Evolutionary conservation across 1,140 invertebrate species (phyloP), one percentile per base, ranked within the genome.

Genomic region (Penaeus vannamei): DNA sequence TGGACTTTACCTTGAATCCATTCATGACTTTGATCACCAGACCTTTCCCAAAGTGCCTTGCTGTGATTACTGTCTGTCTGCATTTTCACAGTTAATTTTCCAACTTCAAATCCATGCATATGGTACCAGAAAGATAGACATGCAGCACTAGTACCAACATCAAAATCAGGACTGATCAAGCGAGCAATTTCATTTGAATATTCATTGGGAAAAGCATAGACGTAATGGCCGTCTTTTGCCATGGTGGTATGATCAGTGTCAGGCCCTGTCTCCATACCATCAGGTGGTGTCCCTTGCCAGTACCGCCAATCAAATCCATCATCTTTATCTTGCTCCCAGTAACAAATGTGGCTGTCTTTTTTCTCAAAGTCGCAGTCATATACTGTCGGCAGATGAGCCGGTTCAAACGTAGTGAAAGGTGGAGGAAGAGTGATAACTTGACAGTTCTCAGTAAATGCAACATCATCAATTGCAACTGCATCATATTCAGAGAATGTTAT

Each of bases 361-460:
- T 80, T 60, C 59, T 90, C 88, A 86, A 90, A 90, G 36, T 90
- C 88, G 85, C 88, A 90, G 64, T 90, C 88, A 72, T 81, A 90
- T 69, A 80, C 85, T 14, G 88, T 61, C 10, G 88, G 88, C 42
- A 82, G 29, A 42, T 90, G 88, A 53, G 88, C 86, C 20, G 88
- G 88, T 69, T 61, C 19, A 59, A 77, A 77, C 29, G 77, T 90
- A 36, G 88, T 90, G 36, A 69, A 19, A 46, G 66, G 77, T 82
- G 88, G 88, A 5, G 84, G 66, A 60, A 86, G 29, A 85, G 88
- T 90, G 42, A 61, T 76, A n/a, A 62, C 19, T 5, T 61, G 32
- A 82, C 88, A 90, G 64, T 85, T 42, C 36, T 61, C 59, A 29
- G 84, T 81, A 36, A 90, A 90, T 22, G 79, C 79, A 32, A 79